These are phyloP conservation scores for Leptestheria dahalacensis DNA, from an alignment of 1,140 invertebrate species.

Conservation along the genomic window DNA sequence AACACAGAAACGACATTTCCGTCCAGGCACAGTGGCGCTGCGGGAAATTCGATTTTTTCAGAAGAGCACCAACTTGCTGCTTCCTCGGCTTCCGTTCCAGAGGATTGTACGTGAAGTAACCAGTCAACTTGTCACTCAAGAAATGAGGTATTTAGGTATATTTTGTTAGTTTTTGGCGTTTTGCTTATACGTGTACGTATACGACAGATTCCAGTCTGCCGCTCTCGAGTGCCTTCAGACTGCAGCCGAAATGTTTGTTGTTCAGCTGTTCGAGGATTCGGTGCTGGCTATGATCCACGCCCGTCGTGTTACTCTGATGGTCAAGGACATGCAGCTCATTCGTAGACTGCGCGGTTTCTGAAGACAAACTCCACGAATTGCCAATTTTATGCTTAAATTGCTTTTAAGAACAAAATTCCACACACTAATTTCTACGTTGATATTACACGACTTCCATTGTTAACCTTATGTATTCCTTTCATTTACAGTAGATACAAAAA, in stretches of 20 bases:
- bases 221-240: constrained; percentile 10
- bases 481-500: too few species aligned
- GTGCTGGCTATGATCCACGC: constrained; percentile 13
- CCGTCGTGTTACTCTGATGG: constrained; percentile 7
- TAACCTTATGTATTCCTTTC: too few species aligned
- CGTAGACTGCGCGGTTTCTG: not conserved
- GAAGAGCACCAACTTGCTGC: constrained; percentile 28
- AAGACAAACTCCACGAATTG: not conserved
- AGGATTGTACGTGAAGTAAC: constrained; percentile 18
- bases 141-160: not conserved
- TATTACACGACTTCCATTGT: too few species aligned
- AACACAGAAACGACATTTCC: constrained; percentile 21
- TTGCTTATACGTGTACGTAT: not conserved
- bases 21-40: constrained; percentile 26
- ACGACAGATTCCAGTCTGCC: not conserved
- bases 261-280: constrained; percentile 13
- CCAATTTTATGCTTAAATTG: too few species aligned
- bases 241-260: constrained; percentile 4
- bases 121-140: not conserved
- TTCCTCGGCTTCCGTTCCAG: constrained; percentile 25
- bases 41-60: constrained; percentile 29
- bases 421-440: too few species aligned
- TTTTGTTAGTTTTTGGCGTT: not conserved
- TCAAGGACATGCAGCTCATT: constrained; percentile 5
- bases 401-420: not conserved